Evolutionary conservation across 2,113 vertebrate genomes (phyloP).

Genomic region (Todiramphus saurophagus): DNA sequence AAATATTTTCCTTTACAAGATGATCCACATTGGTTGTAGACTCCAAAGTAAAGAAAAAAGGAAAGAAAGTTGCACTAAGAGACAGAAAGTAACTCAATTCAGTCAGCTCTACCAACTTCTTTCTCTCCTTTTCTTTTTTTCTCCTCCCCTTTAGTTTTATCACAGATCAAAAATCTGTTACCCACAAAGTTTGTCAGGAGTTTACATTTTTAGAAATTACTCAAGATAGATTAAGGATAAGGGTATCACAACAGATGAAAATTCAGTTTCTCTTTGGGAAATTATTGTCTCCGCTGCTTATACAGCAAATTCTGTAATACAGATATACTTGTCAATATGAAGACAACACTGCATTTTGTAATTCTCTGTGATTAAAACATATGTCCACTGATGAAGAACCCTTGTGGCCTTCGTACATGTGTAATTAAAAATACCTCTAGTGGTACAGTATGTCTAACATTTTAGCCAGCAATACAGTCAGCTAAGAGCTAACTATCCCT

Average conservation of each 20-base stretch:
- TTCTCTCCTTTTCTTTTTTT: not conserved
- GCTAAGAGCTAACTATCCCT: not conserved
- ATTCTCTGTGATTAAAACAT: not conserved
- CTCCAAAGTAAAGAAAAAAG: not conserved
- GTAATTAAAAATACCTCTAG: not conserved
- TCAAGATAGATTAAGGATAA: not conserved
- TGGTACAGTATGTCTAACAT: not conserved
- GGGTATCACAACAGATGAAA: not conserved
- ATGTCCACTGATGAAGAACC: not conserved
- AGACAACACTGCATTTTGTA: not conserved
- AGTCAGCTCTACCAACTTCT: not conserved
- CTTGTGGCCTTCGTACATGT: not conserved
- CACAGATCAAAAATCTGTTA: slow-evolving; percentile 21
- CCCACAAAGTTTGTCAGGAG: not conserved
- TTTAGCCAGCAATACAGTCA: slow-evolving; percentile 37
- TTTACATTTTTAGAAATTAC: not conserved
- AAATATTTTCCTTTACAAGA: slow-evolving; percentile 11
- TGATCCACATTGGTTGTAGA: not conserved
- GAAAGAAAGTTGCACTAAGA: not conserved
- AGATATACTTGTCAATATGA: not conserved
- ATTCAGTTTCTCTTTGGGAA: not conserved
- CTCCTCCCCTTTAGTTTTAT: not conserved
- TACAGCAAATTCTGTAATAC: not conserved
- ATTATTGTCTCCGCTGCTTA: not conserved
- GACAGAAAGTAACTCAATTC: slow-evolving; percentile 11